phyloP scores from a whole-genome alignment of 2,113 vertebrate species.

The Pterocles burchelli region DNA sequence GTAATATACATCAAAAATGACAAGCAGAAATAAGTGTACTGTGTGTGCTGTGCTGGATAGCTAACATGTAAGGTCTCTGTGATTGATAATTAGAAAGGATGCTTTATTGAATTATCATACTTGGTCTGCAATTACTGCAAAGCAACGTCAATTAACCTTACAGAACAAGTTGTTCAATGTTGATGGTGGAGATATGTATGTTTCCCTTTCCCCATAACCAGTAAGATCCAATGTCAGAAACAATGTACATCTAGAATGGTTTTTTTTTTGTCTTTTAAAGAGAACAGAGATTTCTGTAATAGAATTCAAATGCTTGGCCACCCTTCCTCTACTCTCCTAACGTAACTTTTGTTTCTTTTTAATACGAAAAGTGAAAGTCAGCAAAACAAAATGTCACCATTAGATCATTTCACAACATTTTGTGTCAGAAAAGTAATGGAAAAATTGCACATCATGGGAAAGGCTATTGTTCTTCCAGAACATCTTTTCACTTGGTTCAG shows the following conservation, averaged over 20 bases:
- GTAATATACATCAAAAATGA: slow-evolving; percentile 35
- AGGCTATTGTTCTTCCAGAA: slow-evolving; percentile 88
- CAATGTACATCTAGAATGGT: background rate
- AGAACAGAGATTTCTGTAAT: slow-evolving; percentile 60
- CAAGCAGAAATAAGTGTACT: background rate
- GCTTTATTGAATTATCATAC: slow-evolving; percentile 36
- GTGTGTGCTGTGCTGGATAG: background rate
- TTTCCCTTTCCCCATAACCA: background rate
- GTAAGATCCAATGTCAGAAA: slow-evolving; percentile 33
- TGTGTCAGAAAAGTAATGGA: slow-evolving; percentile 89
- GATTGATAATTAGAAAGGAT: slow-evolving; percentile 54
- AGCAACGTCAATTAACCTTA: slow-evolving; percentile 34
- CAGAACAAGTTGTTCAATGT: background rate
- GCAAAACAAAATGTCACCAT: slow-evolving; percentile 96
- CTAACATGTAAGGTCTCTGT: background rate
- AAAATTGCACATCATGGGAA: slow-evolving; percentile 86
- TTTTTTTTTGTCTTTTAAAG: slow-evolving; percentile 16
- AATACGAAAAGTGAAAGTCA: slow-evolving; percentile 84
- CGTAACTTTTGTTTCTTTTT: slow-evolving; percentile 77
- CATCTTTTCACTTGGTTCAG: slow-evolving; percentile 76
- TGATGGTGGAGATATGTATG: background rate
- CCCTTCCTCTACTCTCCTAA: slow-evolving; percentile 74
- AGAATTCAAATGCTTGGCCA: slow-evolving; percentile 82
- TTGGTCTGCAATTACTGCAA: slow-evolving; percentile 29
- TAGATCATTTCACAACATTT: slow-evolving; percentile 90